phyloP scores from a whole-genome alignment of 2,113 vertebrate genomes.

The Saguinus midas region DNA sequence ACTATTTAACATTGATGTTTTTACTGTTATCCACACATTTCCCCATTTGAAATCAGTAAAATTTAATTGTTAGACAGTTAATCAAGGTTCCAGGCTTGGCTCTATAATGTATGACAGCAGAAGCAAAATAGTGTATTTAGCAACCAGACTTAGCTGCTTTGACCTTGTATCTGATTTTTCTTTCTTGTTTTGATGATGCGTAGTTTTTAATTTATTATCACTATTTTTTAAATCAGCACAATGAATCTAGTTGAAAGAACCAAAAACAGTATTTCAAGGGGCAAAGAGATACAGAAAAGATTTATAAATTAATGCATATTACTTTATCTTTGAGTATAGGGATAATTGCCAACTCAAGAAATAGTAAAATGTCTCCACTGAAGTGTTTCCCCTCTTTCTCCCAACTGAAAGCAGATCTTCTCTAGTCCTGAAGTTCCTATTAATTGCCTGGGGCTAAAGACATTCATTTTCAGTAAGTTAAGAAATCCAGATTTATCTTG shows the following conservation, averaged over 20 bases:
- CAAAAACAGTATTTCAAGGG: neutral
- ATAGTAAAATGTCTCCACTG: neutral
- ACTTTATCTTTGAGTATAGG: neutral
- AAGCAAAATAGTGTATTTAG: neutral
- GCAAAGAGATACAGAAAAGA: neutral
- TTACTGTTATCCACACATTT: neutral
- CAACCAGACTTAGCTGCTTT: neutral
- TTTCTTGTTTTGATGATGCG: neutral
- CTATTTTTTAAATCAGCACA: constrained; percentile 1
- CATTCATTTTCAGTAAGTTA: constrained; percentile 51
- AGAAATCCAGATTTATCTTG: constrained; percentile 66
- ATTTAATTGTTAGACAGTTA: neutral
- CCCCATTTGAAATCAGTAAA: neutral
- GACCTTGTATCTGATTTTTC: neutral
- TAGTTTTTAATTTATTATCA: neutral
- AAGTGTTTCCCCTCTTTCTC: neutral
- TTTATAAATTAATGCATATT: neutral
- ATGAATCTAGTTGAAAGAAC: constrained; percentile 6
- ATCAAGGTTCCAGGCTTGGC: neutral
- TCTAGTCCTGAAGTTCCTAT: constrained; percentile 15
- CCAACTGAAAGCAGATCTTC: neutral
- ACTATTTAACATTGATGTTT: constrained; percentile 16
- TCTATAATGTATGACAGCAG: neutral
- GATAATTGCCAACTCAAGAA: neutral
- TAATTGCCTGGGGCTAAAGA: constrained; percentile 45